phyloP scores from a whole-genome alignment of 2,888 invertebrate species.

The Tenthredo notha region DNA sequence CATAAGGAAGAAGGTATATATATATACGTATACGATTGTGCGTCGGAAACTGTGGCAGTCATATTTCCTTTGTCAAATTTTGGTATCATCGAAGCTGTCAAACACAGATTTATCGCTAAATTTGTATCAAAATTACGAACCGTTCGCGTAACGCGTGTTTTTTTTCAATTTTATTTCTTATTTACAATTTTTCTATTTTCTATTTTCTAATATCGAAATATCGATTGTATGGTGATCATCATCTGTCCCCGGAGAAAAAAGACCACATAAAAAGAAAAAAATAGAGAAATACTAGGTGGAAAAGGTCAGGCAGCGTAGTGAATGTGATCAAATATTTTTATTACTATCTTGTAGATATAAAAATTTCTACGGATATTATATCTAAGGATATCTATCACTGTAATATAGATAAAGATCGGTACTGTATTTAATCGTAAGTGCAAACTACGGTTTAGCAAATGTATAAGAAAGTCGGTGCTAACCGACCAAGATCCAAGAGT shows the following conservation, averaged over 20 bases:
- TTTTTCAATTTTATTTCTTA: too few relatives aligned
- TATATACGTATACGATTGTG: background rate
- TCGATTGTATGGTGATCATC: too few relatives aligned
- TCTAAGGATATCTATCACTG: background rate
- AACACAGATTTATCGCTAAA: background rate
- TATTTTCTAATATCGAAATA: too few relatives aligned
- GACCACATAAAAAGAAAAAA: too few relatives aligned
- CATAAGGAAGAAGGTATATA: background rate
- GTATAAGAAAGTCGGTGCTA: background rate
- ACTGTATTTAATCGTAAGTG: background rate
- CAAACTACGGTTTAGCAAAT: slow-evolving; percentile 9
- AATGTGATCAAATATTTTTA: background rate
- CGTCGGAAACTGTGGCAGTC: background rate
- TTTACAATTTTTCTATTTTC: background rate
- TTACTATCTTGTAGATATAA: background rate
- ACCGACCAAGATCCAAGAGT: too few relatives aligned
- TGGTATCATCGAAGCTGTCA: background rate
- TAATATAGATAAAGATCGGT: slow-evolving; percentile 13
- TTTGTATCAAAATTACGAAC: background rate
- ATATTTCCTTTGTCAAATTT: slow-evolving; percentile 3
- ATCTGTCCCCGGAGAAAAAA: too few relatives aligned
- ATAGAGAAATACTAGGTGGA: background rate
- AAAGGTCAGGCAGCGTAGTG: background rate
- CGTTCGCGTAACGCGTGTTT: background rate
- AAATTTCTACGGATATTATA: background rate